These are phyloP conservation scores for Natator depressus DNA, from an alignment of 2,113 vertebrate genomes.

Conservation along the genomic window DNA sequence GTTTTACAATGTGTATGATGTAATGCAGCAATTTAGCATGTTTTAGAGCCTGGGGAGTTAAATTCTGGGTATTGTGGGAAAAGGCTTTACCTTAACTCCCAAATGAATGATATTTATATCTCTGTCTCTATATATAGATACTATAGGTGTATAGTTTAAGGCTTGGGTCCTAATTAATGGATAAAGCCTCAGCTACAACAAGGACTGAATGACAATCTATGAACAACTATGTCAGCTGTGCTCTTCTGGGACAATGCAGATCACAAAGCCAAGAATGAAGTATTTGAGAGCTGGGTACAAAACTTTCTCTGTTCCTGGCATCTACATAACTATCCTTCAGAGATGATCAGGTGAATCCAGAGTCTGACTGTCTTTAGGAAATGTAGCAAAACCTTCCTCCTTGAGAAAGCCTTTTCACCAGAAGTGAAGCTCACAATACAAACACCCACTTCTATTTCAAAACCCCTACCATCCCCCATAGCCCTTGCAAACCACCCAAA, in stretches of 20 bases:
- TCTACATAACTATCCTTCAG: background rate
- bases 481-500: background rate
- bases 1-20: background rate
- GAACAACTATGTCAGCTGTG: background rate
- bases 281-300: background rate
- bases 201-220: background rate
- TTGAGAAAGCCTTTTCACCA: background rate
- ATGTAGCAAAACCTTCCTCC: background rate
- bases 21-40: background rate
- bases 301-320: background rate
- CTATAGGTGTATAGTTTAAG: background rate
- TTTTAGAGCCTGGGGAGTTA: background rate
- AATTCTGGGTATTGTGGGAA: background rate
- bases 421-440: background rate
- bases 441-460: background rate
- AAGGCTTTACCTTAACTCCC: too few relatives aligned
- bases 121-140: too few relatives aligned
- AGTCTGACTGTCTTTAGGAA: background rate
- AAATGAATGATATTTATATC: too few relatives aligned
- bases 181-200: background rate
- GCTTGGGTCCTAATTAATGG: background rate
- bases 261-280: background rate
- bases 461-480: background rate
- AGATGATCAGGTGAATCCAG: background rate
- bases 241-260: background rate